Conservation (phyloP, 2,797 vertebrate species). For the Rhabdophis nuchalis region DNA sequence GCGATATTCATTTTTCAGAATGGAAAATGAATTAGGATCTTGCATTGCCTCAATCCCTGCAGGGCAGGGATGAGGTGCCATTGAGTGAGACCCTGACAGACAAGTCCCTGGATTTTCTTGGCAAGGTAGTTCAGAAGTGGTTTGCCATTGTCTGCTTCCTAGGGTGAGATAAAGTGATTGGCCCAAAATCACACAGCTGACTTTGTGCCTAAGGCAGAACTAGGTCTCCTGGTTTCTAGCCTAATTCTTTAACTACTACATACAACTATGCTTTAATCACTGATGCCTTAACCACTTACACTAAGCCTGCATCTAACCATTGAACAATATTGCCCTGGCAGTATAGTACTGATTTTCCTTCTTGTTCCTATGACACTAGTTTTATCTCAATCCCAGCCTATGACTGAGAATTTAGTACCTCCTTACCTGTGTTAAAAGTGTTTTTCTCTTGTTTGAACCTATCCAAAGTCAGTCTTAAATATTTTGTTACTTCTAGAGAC, state of each 20-base stretch:
- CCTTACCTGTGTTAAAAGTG: background rate
- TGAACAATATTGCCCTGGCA: background rate
- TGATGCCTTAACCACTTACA: background rate
- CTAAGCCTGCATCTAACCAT: background rate
- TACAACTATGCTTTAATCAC: background rate
- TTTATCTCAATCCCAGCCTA: background rate
- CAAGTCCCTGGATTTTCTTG: background rate
- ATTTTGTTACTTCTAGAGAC: background rate
- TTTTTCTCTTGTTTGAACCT: background rate
- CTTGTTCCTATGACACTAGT: background rate
- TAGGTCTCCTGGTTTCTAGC: background rate
- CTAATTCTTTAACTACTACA: background rate
- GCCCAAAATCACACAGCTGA: background rate
- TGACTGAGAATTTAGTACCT: background rate
- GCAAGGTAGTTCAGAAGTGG: background rate
- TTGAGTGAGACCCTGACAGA: background rate
- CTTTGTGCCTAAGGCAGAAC: background rate
- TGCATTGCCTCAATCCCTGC: background rate
- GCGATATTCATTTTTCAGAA: background rate
- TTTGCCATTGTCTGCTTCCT: background rate
- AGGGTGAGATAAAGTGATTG: background rate
- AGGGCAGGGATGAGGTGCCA: background rate
- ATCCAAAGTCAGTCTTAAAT: background rate
- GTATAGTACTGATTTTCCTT: background rate
- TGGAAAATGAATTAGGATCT: background rate